Evolutionary conservation across 2,888 invertebrate species (phyloP), one percentile per base, ranked within the genome.

Genomic region (Metallyticus violacea): DNA sequence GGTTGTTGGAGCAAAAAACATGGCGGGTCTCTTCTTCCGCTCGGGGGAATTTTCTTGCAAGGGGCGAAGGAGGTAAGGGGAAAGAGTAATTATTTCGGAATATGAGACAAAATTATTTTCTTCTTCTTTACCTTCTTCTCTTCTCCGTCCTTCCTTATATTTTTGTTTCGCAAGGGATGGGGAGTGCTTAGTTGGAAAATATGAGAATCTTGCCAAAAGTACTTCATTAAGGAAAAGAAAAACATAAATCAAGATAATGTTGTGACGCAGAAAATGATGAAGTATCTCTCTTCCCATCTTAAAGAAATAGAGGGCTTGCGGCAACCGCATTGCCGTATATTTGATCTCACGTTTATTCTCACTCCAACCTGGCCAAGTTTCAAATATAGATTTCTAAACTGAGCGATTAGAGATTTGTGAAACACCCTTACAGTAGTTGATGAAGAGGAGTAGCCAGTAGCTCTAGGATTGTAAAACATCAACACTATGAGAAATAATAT

Each of bases 1-100:
- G 26, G 81, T 80, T 30, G 79, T 29, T 76, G 80, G 85, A 76
- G 62, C 26, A 80, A 85, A 85, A 85, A 81, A 76, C 76, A 85
- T 85, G 85, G 81, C 81, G 80, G 85, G 26, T 25, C 81, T 77
- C 77, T 83, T 27, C 7, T 77, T 81, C 81, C n/a, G 29, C 81
- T 29, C 26, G 25, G 25, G 30, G 30, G 29, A 27, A 30, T 30
- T 81, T 29, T 26, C 30, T n/a, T 62, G 40, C 40, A 62, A 62
- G 40, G 40, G 40, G 15, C 9, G 40, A 15, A 40, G 40, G 40
- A 62, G 40, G 40, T 15, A 62, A 62, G 81, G 77, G 83, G 28
- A 25, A 22, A 29, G 77, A 26, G 83, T 83, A 83, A 77, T 83
- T 83, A 83, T 83, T 83, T 83, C 26, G 26, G 40, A 83, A 77